Evolutionary conservation across 1,140 invertebrate species (phyloP), one percentile per base, ranked within the genome.

Genomic region (Ctenoplectra terminalis): DNA sequence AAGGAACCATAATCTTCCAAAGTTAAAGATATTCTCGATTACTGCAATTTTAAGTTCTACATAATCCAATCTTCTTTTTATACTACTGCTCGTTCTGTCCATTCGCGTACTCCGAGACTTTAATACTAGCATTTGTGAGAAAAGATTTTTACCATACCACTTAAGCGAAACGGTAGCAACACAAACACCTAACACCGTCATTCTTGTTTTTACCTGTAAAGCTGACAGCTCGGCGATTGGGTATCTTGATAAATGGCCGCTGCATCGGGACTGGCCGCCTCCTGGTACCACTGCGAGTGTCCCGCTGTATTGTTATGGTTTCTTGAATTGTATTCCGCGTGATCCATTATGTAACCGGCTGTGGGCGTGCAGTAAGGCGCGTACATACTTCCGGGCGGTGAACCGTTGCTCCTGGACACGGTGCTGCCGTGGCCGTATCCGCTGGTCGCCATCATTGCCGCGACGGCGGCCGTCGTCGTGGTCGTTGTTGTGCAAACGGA

Each of bases 371-470:
- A 94, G 77, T 94, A 95, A 8, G 93, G 91, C n/a, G 94, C 90
- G 76, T 94, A 94, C 92, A 94, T 93, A 87, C 94, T 94, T 79
- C 94, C 89, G 72, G 94, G 91, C 0, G 95, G 93, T 26, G 94
- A 94, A 0, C 94, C 92, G 58, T 95, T 95, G 46, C 94, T 94
- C 50, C 95, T 93, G n/a, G 91, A 87, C 0, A 89, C 90, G 13
- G 92, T 82, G 23, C 91, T 90, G 7, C 89, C 86, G 76, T 93
- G 93, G 0, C 94, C 93, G 84, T 95, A 95, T 4, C 95, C 95
- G 81, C 95, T 96, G 69, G 95, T 95, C 0, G 90, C 91, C 92
- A 93, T 94, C 91, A 92, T 93, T 9, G 92, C 93, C 3, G 91
- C 92, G 9, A 92, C 92, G 17, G 92, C 90, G 6, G 91, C 91